Base-by-base conservation (phyloP, 2,113 vertebrate species). In the Oryzias melastigma region DNA sequence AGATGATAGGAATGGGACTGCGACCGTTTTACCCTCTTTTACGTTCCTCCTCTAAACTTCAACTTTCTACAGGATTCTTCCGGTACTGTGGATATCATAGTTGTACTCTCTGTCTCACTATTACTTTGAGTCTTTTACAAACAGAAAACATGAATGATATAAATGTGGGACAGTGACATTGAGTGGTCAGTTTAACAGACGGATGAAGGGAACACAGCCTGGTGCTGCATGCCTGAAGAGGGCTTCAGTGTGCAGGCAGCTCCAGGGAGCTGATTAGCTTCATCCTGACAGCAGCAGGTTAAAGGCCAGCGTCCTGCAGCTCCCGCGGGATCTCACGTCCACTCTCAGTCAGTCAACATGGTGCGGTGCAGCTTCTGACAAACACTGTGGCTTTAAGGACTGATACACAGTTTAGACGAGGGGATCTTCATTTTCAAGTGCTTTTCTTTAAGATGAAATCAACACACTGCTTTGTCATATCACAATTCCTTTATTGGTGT, bases 261-360 rank as follows among this genome's bases (percentile, higher is more conserved):
- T 53, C 49, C 56, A 52, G 60, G 68, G 68, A 53, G 43, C 43
- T 64, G 62, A 46, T 58, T 58, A 41, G 61, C 53, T 71, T 25
- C 0, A 64, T 49, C 44, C 29, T 58, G 61, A 53, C 22, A 71
- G 55, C 61, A 27, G 43, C 61, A 64, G 49, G 61, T 64, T 46
- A 64, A 63, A 71, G 68, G 68, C 22, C 29, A 64, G 40, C n/a
- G 47, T 58, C 43, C 48, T 71, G 14, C 53, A 20, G 53, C 22
- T 58, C 54, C 68, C 25, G 17, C 46, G 49, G 48, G 40, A 5
- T 19, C 52, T 52, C 25, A 53, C 42, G 54, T 53, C 22, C 15
- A 19, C 42, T 71, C 27, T 64, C 53, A 52, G 54, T 58, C 49
- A 43, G 42, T 14, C 19, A 19, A 10, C 40, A 29, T 41, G 43